Conservation (phyloP, 2,797 vertebrate species). For the Synanceia verrucosa region DNA sequence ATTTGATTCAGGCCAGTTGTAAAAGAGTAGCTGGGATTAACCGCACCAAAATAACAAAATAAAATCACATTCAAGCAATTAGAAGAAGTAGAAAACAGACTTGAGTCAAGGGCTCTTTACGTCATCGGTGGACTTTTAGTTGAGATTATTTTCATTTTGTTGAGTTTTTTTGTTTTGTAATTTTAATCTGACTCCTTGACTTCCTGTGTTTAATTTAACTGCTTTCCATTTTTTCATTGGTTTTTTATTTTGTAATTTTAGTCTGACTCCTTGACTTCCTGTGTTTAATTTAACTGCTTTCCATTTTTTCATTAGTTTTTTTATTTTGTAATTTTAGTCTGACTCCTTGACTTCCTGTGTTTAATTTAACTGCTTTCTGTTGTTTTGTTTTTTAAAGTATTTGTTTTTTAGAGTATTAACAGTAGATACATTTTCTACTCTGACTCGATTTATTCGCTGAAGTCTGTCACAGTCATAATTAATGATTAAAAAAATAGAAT, state of each 20-base stretch:
- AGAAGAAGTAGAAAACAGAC: neutral
- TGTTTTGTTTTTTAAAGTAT: neutral
- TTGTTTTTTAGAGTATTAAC: neutral
- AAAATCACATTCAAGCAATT: neutral
- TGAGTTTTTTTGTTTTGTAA: neutral
- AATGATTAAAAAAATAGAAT: conserved; percentile 2
- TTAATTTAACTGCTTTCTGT: neutral
- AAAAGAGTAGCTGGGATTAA: neutral
- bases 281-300: neutral
- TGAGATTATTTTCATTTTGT: neutral
- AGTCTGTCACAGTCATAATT: neutral
- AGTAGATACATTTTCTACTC: neutral
- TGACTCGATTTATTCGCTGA: neutral
- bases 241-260: neutral
- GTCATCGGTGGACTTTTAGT: neutral
- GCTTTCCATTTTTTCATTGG: too few relatives aligned
- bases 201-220: neutral
- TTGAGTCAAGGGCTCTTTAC: too few relatives aligned
- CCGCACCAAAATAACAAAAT: neutral
- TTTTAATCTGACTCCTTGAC: neutral
- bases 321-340: neutral
- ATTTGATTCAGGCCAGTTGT: neutral
- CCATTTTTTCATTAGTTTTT: too few relatives aligned
- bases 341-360: neutral
- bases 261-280: neutral